phyloP scores from a whole-genome alignment of 2,888 invertebrate genomes.

The Harpagoxenus sublaevis region DNA sequence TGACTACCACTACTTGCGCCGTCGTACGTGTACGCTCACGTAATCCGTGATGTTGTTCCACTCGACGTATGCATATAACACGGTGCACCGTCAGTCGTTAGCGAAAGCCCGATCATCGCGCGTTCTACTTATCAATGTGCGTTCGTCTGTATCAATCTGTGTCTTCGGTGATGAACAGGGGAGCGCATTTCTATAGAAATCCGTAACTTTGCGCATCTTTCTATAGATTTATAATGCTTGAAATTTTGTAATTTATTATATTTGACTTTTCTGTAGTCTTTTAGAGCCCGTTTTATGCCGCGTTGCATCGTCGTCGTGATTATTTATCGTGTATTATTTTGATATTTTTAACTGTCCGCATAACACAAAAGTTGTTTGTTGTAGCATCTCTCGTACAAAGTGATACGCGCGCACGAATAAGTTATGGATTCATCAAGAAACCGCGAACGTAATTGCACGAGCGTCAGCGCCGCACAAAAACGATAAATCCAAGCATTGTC shows the following conservation, averaged over 20 bases:
- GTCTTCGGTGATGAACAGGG: background rate
- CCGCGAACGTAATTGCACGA: conserved; percentile 58
- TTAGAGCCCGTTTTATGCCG: background rate
- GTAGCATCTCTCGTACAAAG: background rate
- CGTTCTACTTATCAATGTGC: conserved; percentile 39
- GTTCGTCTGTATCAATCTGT: conserved; percentile 9
- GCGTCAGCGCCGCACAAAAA: conserved; percentile 73
- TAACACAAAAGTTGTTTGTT: background rate
- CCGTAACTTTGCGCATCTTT: background rate
- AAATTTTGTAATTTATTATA: background rate
- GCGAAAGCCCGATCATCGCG: conserved; percentile 30
- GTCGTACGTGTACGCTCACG: conserved; percentile 24
- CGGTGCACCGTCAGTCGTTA: conserved; percentile 32
- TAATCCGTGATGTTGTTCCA: conserved; percentile 54
- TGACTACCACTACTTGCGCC: conserved; percentile 48
- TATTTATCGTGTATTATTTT: background rate
- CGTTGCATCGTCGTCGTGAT: background rate
- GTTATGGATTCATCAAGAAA: conserved; percentile 48
- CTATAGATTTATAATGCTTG: background rate
- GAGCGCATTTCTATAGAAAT: background rate
- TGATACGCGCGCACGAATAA: conserved; percentile 5
- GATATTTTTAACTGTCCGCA: background rate
- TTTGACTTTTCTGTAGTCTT: background rate
- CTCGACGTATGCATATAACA: conserved; percentile 43
- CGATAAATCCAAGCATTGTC: conserved; percentile 76